These are phyloP conservation scores for Xerus rutilus DNA, from an alignment of 2,797 vertebrate genomes.

Conservation along the genomic window DNA sequence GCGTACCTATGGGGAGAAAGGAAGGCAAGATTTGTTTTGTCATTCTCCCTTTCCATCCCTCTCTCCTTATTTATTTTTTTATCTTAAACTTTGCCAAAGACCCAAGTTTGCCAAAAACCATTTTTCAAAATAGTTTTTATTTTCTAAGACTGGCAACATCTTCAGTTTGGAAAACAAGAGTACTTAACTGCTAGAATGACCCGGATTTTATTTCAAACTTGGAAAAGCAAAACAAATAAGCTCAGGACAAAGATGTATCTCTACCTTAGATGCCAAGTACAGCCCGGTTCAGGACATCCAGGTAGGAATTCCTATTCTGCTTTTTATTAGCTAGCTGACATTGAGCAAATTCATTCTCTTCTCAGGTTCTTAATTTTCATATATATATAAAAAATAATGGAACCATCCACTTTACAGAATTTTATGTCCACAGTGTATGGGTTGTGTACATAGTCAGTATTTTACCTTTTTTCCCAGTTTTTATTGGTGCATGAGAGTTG, in stretches of 20 bases:
- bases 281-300: background rate
- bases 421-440: background rate
- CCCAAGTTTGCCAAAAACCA: background rate
- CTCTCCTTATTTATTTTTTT: background rate
- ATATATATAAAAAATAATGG: background rate
- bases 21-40: background rate
- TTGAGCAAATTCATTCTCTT: background rate
- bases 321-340: slow-evolving; percentile 26
- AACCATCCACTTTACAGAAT: background rate
- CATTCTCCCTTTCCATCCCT: background rate
- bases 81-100: background rate
- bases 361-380: slow-evolving; percentile 30
- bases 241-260: background rate
- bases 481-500: no score
- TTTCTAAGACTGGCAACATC: slow-evolving; percentile 23
- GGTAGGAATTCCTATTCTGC: background rate
- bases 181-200: background rate
- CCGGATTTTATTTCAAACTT: slow-evolving; percentile 43
- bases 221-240: background rate
- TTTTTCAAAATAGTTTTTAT: slow-evolving; percentile 50
- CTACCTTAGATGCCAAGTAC: background rate
- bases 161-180: slow-evolving; percentile 26
- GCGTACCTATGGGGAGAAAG: slow-evolving; percentile 6
- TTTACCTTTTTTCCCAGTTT: no score
- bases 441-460: background rate